These are phyloP conservation scores for Neofelis nebulosa DNA, from an alignment of 2,113 vertebrate genomes.

Conservation along the genomic window DNA sequence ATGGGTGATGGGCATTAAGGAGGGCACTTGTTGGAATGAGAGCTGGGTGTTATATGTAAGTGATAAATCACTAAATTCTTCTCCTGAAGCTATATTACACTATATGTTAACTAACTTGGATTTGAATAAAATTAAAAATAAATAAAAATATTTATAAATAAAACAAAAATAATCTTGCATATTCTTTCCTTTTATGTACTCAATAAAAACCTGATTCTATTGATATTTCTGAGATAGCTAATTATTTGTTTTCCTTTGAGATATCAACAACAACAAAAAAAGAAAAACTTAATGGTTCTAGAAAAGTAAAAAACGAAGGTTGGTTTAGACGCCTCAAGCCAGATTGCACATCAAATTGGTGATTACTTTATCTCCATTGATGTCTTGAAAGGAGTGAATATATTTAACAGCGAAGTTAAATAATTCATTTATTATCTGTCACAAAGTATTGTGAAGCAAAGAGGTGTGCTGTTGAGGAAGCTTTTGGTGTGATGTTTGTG, in stretches of 20 bases:
- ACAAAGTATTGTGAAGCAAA: background rate
- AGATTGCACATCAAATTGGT: background rate
- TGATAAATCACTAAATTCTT: too few relatives aligned
- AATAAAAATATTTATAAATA: too few relatives aligned
- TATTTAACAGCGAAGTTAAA: constrained; percentile 55
- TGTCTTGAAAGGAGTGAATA: constrained; percentile 5
- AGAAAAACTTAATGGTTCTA: background rate
- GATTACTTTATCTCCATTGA: constrained; percentile 7
- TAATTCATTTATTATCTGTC: constrained; percentile 56
- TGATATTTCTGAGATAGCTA: constrained; percentile 16
- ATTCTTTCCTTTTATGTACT: background rate
- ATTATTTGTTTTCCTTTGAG: constrained; percentile 30
- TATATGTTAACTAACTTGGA: too few relatives aligned
- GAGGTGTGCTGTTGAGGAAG: constrained; percentile 21
- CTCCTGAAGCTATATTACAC: too few relatives aligned
- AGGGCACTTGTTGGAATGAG: too few relatives aligned
- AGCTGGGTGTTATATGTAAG: too few relatives aligned
- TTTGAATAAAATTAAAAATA: too few relatives aligned
- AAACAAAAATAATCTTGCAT: background rate
- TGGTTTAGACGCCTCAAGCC: background rate
- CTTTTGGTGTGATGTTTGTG: constrained; percentile 36
- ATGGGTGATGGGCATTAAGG: too few relatives aligned
- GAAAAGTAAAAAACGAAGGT: constrained; percentile 3
- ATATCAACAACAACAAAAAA: constrained; percentile 3
- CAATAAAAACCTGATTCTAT: constrained; percentile 34